phyloP scores from a whole-genome alignment of 2,113 vertebrate genomes.

The Anas platyrhynchos region DNA sequence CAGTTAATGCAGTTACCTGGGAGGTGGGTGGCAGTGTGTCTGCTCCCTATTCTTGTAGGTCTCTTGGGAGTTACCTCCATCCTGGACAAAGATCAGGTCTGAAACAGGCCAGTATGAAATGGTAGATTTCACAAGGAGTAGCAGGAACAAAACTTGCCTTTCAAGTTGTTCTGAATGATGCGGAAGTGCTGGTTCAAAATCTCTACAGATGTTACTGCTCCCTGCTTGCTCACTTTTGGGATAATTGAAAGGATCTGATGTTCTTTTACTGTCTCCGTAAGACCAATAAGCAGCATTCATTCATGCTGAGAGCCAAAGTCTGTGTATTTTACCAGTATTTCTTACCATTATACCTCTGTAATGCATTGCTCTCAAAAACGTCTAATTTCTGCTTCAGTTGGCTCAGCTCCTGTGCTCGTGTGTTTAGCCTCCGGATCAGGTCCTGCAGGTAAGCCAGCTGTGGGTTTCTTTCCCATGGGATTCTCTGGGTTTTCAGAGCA shows the following conservation, averaged over 20 bases:
- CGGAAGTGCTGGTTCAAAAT: not conserved
- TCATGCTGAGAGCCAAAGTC: rapidly evolving
- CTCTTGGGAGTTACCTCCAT: not conserved
- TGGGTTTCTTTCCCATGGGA: not conserved
- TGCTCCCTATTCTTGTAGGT: not conserved
- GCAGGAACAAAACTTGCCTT: not conserved
- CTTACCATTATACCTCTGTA: not conserved
- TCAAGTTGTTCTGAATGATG: not conserved
- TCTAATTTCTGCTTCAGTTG: not conserved
- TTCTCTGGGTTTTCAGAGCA: not conserved
- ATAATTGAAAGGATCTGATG: not conserved
- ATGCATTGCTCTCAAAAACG: not conserved
- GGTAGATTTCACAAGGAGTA: not conserved
- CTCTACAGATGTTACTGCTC: not conserved
- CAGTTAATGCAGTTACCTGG: not conserved
- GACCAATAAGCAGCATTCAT: not conserved
- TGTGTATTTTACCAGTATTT: not conserved
- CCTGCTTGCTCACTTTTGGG: not conserved
- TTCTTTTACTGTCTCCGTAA: not conserved
- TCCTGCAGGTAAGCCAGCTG: not conserved
- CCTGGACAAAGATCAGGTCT: not conserved
- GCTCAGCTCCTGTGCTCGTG: rapidly evolving
- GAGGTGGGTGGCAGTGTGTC: not conserved
- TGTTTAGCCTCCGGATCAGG: not conserved
- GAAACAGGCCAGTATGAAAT: not conserved